Evolutionary conservation across 2,888 invertebrate genomes (phyloP).

Genomic region (Drosophila pseudotakahashii): DNA sequence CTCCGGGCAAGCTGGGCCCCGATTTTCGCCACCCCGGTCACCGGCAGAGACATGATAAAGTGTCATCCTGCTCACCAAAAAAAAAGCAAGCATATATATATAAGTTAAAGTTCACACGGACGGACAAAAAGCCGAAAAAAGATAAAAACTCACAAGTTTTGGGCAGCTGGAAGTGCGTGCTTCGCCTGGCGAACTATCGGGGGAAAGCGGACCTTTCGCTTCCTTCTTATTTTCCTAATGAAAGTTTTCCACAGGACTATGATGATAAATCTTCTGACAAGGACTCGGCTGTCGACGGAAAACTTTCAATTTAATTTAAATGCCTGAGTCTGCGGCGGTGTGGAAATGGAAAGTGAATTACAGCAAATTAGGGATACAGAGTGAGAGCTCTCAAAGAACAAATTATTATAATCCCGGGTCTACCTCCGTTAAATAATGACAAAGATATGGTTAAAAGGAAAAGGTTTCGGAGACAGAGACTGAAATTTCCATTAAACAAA

Average conservation of each 20-base stretch:
- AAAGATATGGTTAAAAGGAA: background rate
- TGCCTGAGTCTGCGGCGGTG: constrained; percentile 16
- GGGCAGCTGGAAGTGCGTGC: constrained; percentile 51
- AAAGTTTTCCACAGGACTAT: constrained; percentile 56
- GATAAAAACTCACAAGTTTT: constrained; percentile 62
- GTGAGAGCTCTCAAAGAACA: constrained; percentile 5
- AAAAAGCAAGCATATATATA: constrained; percentile 18
- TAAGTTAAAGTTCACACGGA: constrained; percentile 53
- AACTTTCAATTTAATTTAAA: constrained; percentile 71
- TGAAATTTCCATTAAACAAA: background rate
- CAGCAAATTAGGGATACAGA: constrained; percentile 13
- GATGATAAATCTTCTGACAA: constrained; percentile 70
- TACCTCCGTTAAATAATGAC: background rate
- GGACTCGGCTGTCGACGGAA: constrained; percentile 38
- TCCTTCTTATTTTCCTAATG: constrained; percentile 55
- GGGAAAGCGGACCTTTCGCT: constrained; percentile 27
- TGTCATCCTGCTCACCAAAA: constrained; percentile 50
- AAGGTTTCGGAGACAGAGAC: background rate
- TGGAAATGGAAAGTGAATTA: constrained; percentile 37
- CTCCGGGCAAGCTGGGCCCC: constrained; percentile 46
- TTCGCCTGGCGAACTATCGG: constrained; percentile 52
- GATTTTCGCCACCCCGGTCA: constrained; percentile 47
- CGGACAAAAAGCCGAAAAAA: constrained; percentile 8
- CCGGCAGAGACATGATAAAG: constrained; percentile 73
- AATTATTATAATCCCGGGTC: constrained; percentile 18